Evolutionary conservation across 2,888 invertebrate genomes (phyloP).

Genomic region (Hirtodrosophila cameraria): DNA sequence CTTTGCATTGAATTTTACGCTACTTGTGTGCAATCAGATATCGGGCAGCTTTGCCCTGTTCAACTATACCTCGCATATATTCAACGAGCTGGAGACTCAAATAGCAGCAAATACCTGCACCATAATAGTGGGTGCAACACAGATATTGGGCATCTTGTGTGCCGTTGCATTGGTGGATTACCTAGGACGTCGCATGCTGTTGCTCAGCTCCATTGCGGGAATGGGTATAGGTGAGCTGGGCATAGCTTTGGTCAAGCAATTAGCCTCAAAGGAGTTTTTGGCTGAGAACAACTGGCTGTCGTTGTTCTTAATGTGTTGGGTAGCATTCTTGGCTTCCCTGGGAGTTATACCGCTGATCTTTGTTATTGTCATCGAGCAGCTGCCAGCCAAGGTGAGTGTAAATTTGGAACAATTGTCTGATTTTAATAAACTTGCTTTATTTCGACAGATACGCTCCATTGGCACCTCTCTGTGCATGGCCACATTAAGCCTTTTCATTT

Average conservation of each 20-base stretch:
- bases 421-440: constrained; percentile 5
- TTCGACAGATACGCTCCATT: constrained; percentile 74
- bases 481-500: constrained; percentile 70
- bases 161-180: constrained; percentile 71
- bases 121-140: constrained; percentile 73
- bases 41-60: constrained; percentile 77
- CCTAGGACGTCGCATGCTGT: constrained; percentile 69
- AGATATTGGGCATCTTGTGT: constrained; percentile 68
- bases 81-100: constrained; percentile 60
- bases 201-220: constrained; percentile 67
- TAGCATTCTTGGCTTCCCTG: constrained; percentile 64
- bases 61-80: constrained; percentile 79
- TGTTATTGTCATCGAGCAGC: constrained; percentile 73
- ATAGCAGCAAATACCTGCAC: constrained; percentile 73
- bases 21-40: constrained; percentile 70
- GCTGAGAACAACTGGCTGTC: constrained; percentile 69
- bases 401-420: not conserved
- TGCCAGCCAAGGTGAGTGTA: constrained; percentile 76
- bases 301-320: constrained; percentile 68
- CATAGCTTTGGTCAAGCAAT: constrained; percentile 65
- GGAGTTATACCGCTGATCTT: constrained; percentile 77
- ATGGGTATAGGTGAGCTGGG: constrained; percentile 67
- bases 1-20: constrained; percentile 57
- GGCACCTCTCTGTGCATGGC: constrained; percentile 75
- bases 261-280: constrained; percentile 52